Conservation (phyloP, 2,113 vertebrate genomes). For the Clarias macrocephalus region DNA sequence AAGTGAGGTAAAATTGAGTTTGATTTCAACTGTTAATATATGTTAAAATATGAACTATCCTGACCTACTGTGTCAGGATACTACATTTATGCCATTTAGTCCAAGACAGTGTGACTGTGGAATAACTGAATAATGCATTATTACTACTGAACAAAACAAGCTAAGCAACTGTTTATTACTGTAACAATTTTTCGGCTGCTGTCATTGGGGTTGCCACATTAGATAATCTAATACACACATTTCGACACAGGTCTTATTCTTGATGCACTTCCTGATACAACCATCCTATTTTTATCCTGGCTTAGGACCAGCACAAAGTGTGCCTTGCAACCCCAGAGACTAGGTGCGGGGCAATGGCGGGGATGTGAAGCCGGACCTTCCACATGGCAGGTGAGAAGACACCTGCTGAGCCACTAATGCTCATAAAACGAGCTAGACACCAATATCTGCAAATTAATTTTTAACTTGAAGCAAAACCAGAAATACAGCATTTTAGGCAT, state of each 20-base stretch:
- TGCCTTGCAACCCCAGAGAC: too few relatives aligned
- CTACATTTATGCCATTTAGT: not conserved
- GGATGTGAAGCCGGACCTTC: too few relatives aligned
- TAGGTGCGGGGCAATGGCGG: too few relatives aligned
- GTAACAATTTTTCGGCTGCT: too few relatives aligned
- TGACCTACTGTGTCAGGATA: not conserved
- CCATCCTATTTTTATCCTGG: too few relatives aligned
- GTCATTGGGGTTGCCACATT: too few relatives aligned
- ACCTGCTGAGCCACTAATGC: too few relatives aligned
- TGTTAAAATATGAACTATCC: not conserved
- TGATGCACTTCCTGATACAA: too few relatives aligned
- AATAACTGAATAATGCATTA: not conserved
- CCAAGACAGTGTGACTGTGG: not conserved
- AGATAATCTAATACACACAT: too few relatives aligned
- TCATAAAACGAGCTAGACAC: not conserved
- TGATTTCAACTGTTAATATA: not conserved
- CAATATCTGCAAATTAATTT: not conserved
- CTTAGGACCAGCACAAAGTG: too few relatives aligned
- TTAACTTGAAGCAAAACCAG: not conserved
- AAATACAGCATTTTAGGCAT: conserved; percentile 15
- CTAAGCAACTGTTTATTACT: not conserved
- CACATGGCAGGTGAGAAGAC: too few relatives aligned
- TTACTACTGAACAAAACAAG: not conserved
- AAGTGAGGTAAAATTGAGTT: not conserved
- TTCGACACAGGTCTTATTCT: too few relatives aligned